Conservation (phyloP, 2,113 vertebrate species). For the Sinocyclocheilus maitianheensis region DNA sequence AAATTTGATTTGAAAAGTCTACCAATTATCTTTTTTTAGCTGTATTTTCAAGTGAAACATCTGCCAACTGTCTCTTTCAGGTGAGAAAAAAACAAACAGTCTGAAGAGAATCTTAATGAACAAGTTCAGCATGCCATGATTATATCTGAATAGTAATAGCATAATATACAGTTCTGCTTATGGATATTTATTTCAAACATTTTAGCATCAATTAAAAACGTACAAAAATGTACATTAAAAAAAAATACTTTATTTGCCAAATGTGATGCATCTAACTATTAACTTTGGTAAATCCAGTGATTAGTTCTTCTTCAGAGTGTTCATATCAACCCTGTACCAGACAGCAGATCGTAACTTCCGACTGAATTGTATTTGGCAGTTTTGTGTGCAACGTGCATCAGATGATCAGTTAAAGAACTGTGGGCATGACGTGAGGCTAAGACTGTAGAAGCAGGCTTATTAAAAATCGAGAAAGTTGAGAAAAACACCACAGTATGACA, state of each 20-base stretch:
- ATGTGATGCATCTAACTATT: neutral
- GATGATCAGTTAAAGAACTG: neutral
- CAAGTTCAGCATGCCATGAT: neutral
- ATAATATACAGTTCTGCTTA: neutral
- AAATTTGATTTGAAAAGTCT: neutral
- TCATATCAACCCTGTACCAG: neutral
- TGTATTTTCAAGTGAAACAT: neutral
- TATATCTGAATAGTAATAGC: neutral
- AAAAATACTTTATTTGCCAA: too few relatives aligned
- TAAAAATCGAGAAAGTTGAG: neutral
- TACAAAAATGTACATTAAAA: too few relatives aligned
- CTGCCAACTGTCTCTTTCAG: neutral
- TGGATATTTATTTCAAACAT: neutral
- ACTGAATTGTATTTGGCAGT: neutral
- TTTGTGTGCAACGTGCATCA: neutral
- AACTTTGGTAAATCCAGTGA: neutral
- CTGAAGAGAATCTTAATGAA: neutral
- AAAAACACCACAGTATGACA: neutral
- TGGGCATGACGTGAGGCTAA: neutral
- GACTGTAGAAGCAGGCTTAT: conserved; percentile 9
- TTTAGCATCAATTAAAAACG: too few relatives aligned
- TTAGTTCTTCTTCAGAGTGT: neutral
- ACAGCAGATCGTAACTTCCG: neutral
- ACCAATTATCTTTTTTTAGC: neutral
- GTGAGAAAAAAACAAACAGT: neutral